Evolutionary conservation across 2,888 invertebrate species (phyloP).

Genomic region (Acanthococcus lagerstroemiae): DNA sequence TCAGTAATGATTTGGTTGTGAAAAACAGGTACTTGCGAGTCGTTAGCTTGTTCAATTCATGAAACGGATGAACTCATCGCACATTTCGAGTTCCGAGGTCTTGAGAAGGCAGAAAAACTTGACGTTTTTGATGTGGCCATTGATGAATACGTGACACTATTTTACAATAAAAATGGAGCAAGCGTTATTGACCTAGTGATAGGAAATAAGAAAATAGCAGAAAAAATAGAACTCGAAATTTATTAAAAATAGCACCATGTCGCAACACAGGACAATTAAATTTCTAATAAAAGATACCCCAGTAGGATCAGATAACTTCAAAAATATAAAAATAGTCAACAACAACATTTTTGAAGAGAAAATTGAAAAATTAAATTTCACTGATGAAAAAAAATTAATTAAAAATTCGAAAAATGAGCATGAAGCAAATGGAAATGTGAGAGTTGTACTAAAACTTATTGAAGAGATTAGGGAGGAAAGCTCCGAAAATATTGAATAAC

Average conservation of each 20-base stretch:
- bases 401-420: no score
- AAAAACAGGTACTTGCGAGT: not conserved
- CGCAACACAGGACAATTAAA: not conserved
- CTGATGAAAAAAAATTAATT: no score
- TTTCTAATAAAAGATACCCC: no score
- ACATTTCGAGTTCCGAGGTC: no score
- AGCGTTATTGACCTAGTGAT: not conserved
- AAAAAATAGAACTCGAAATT: not conserved
- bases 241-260: not conserved
- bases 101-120: no score
- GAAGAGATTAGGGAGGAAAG: no score
- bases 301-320: not conserved
- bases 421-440: no score
- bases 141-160: not conserved
- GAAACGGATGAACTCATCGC: no score
- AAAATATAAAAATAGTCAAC: not conserved
- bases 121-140: no score
- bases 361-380: not conserved
- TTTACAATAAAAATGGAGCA: not conserved
- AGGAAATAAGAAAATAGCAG: not conserved
- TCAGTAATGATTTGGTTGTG: not conserved
- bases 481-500: constrained; percentile 8
- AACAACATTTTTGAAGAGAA: not conserved
- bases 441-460: no score
- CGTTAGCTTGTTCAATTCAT: no score